These are phyloP conservation scores for Arothron firmamentum DNA, from an alignment of 2,113 vertebrate genomes.

Conservation along the genomic window DNA sequence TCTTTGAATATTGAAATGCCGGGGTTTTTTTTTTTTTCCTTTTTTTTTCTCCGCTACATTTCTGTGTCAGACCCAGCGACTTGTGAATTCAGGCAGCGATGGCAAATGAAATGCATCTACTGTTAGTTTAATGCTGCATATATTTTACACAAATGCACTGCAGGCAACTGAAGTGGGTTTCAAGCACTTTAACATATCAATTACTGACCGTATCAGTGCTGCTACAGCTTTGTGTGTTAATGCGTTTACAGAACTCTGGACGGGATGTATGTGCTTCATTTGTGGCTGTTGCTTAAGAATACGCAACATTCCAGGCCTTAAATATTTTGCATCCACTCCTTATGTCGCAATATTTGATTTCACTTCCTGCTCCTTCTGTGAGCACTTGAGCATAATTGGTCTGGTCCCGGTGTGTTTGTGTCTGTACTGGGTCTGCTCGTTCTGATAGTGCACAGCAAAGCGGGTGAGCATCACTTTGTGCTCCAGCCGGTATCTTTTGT, in stretches of 20 bases:
- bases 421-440: conserved; percentile 60
- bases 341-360: conserved; percentile 46
- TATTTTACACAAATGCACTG: conserved; percentile 38
- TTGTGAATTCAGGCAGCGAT: conserved; percentile 51
- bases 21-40: conserved; percentile 65
- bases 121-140: conserved; percentile 41
- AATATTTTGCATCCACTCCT: conserved; percentile 38
- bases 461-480: conserved; percentile 64
- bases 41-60: conserved; percentile 6
- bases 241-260: conserved; percentile 14
- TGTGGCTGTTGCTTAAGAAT: conserved; percentile 13
- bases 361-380: too few species aligned
- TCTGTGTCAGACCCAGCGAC: conserved; percentile 40
- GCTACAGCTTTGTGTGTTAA: conserved; percentile 13
- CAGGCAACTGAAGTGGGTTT: conserved; percentile 30
- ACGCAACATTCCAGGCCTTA: background rate
- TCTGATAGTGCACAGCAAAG: conserved; percentile 64
- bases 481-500: conserved; percentile 69
- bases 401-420: conserved; percentile 54
- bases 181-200: conserved; percentile 5
- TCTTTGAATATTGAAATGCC: conserved; percentile 65
- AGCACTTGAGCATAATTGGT: conserved; percentile 52
- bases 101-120: conserved; percentile 59
- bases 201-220: conserved; percentile 27
- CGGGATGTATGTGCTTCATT: conserved; percentile 28